Evolutionary conservation across 2,797 vertebrate species (phyloP).

Genomic region (Halcyon smyrnensis): DNA sequence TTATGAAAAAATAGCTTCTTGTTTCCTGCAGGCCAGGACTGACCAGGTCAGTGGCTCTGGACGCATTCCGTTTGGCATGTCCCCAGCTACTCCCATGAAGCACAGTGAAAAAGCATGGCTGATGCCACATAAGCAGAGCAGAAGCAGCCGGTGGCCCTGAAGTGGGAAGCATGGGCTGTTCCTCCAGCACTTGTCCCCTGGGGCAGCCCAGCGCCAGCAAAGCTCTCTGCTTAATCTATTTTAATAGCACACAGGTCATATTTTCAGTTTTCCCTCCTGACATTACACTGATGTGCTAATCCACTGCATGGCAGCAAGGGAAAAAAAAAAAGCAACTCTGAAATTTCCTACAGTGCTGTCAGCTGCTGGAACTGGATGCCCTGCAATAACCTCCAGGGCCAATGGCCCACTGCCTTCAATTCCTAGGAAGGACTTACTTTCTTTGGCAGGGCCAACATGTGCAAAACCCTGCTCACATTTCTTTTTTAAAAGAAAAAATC

Average conservation of each 20-base stretch:
- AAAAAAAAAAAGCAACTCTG: background rate
- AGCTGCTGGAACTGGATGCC: slow-evolving; percentile 22
- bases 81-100: background rate
- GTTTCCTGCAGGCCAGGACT: background rate
- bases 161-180: background rate
- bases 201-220: background rate
- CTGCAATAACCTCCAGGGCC: background rate
- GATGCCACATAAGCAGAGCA: background rate
- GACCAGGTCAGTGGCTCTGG: background rate
- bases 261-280: background rate
- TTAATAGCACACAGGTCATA: background rate
- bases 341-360: background rate
- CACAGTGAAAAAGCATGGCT: accelerated
- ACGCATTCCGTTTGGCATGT: accelerated
- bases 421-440: slow-evolving; percentile 23
- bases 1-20: background rate
- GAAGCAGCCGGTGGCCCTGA: background rate
- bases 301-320: background rate
- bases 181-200: background rate
- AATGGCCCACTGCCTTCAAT: background rate
- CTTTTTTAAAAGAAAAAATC: slow-evolving; percentile 12
- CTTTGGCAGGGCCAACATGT: background rate
- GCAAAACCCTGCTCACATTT: background rate
- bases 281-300: background rate
- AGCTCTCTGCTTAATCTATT: background rate